These are phyloP conservation scores for Drosophila subobscura DNA, from an alignment of 1,140 invertebrate species.

Conservation along the genomic window DNA sequence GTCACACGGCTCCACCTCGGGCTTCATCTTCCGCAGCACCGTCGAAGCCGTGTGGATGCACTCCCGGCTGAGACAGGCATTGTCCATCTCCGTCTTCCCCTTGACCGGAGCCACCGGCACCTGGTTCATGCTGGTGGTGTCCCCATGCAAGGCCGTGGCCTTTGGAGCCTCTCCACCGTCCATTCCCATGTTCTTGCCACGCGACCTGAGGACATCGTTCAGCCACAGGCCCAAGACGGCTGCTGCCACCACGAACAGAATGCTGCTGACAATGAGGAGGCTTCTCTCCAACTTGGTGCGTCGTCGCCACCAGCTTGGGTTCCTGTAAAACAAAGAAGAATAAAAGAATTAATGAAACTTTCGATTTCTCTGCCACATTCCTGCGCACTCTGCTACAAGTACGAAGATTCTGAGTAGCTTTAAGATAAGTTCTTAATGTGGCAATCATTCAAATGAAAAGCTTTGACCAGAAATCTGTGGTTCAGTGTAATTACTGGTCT, in stretches of 20 bases:
- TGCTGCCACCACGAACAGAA: constrained; percentile 87
- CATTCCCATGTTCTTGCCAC: neutral
- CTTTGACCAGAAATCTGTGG: constrained; percentile 22
- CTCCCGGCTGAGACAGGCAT: constrained; percentile 86
- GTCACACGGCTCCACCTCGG: constrained; percentile 91
- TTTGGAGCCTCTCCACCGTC: constrained; percentile 30
- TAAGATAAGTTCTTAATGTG: neutral
- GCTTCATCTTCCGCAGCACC: constrained; percentile 89
- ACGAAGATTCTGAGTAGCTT: no score
- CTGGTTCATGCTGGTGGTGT: constrained; percentile 57
- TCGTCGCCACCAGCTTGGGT: constrained; percentile 94
- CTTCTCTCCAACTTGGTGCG: constrained; percentile 91
- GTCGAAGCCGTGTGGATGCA: constrained; percentile 90
- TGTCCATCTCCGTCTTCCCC: constrained; percentile 40
- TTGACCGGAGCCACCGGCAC: constrained; percentile 37
- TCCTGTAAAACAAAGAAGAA: constrained; percentile 84
- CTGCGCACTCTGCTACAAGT: no score
- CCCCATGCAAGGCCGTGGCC: constrained; percentile 60
- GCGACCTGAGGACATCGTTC: constrained; percentile 75
- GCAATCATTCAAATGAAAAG: neutral
- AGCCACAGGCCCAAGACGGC: constrained; percentile 88
- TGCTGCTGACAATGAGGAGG: constrained; percentile 87
- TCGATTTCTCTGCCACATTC: no score
- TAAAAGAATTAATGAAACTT: no score
- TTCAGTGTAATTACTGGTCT: constrained; percentile 44